phyloP scores from a whole-genome alignment of 2,113 vertebrate genomes.

The Corythaixoides concolor region DNA sequence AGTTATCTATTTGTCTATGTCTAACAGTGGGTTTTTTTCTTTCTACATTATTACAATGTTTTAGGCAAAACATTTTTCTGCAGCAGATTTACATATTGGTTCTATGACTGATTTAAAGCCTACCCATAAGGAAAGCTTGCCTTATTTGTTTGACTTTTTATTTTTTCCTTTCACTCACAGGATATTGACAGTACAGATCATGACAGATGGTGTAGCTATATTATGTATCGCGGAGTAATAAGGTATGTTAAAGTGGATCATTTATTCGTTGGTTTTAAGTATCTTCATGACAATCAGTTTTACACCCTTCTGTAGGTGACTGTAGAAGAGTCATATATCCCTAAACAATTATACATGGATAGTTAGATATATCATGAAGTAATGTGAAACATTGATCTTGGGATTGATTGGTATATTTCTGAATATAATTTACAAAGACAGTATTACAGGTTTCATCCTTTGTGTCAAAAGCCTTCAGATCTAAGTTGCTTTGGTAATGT shows the following conservation, averaged over 20 bases:
- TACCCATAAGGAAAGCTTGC: not conserved
- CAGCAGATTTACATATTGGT: not conserved
- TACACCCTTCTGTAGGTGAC: not conserved
- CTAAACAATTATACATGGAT: not conserved
- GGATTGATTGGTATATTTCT: not conserved
- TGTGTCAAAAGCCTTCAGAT: not conserved
- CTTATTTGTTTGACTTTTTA: not conserved
- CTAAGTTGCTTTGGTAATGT: not conserved
- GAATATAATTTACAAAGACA: not conserved
- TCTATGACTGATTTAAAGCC: not conserved
- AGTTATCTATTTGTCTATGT: not conserved
- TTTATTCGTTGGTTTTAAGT: not conserved
- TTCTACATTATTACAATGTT: not conserved
- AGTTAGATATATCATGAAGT: not conserved
- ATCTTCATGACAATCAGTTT: not conserved
- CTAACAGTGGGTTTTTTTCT: not conserved
- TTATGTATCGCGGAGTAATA: conserved; percentile 79
- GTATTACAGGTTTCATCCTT: not conserved
- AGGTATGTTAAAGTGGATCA: conserved; percentile 59
- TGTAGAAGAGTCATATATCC: not conserved
- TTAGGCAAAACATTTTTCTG: not conserved
- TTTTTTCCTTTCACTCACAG: not conserved
- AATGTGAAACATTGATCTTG: not conserved
- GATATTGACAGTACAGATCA: conserved; percentile 75
- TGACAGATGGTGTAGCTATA: conserved; percentile 78